These are phyloP conservation scores for Sialia sialis DNA, from an alignment of 2,113 vertebrate species.

Conservation along the genomic window DNA sequence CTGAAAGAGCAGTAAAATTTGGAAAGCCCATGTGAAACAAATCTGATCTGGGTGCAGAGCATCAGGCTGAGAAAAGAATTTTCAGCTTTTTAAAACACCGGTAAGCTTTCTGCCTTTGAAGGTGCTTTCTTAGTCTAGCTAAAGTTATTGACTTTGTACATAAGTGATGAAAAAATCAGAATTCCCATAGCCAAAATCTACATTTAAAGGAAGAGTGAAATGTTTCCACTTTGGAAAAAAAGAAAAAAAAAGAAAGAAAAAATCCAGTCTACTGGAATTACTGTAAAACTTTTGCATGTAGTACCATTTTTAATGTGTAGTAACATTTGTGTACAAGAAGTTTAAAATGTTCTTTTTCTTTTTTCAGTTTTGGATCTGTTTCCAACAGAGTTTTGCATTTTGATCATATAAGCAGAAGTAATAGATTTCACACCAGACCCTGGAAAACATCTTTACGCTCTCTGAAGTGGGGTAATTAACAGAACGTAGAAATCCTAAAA, in stretches of 20 bases:
- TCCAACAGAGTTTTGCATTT: background rate
- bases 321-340: background rate
- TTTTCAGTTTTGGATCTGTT: background rate
- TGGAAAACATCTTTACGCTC: background rate
- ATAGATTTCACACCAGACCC: background rate
- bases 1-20: background rate
- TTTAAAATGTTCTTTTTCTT: background rate
- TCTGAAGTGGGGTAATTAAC: background rate
- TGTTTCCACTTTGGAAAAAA: background rate
- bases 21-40: background rate
- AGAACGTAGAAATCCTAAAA: background rate
- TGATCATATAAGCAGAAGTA: background rate
- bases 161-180: background rate
- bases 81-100: background rate
- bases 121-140: background rate
- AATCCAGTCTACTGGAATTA: background rate
- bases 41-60: background rate
- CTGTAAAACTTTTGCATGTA: background rate
- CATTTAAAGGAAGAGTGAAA: background rate
- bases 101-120: background rate
- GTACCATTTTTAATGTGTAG: background rate
- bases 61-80: background rate
- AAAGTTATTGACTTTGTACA: background rate
- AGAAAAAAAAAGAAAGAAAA: background rate
- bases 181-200: background rate